Evolutionary conservation across 1,140 invertebrate species (phyloP).

Genomic region (Anoplolepis gracilipes): DNA sequence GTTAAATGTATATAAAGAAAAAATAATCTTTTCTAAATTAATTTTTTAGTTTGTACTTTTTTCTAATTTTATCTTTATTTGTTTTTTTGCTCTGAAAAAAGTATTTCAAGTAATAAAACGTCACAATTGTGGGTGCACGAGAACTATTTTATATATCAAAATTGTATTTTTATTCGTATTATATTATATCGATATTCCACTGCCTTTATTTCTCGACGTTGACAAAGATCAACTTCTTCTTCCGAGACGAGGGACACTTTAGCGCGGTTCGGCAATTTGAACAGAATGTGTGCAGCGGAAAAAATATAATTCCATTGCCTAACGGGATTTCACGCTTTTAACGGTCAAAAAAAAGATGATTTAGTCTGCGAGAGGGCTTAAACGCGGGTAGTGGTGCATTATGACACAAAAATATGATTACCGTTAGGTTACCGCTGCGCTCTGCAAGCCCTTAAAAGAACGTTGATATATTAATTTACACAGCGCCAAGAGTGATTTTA

Average conservation of each 20-base stretch:
- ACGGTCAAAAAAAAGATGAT: slow-evolving; percentile 48
- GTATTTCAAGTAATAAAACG: background rate
- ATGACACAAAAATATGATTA: slow-evolving; percentile 60
- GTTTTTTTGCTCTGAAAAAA: background rate
- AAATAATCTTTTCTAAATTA: too few species aligned
- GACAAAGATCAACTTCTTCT: background rate
- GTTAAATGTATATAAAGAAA: too few species aligned
- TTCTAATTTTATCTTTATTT: too few species aligned
- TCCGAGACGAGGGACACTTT: background rate
- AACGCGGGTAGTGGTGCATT: slow-evolving; percentile 35
- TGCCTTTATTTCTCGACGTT: background rate
- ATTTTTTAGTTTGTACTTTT: too few species aligned
- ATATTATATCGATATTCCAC: background rate
- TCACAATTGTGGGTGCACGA: background rate
- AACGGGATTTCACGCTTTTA: slow-evolving; percentile 55
- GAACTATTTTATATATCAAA: background rate
- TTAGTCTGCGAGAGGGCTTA: slow-evolving; percentile 32
- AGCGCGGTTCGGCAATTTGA: slow-evolving; percentile 36
- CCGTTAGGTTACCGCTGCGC: background rate
- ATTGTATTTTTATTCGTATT: background rate
- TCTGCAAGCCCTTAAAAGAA: slow-evolving; percentile 21
- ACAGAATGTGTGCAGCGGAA: background rate
- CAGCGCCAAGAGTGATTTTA: slow-evolving; percentile 45
- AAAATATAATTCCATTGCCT: slow-evolving; percentile 42
- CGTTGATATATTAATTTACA: slow-evolving; percentile 50